phyloP scores from a whole-genome alignment of 2,797 vertebrate species.

The Echeneis naucrates region DNA sequence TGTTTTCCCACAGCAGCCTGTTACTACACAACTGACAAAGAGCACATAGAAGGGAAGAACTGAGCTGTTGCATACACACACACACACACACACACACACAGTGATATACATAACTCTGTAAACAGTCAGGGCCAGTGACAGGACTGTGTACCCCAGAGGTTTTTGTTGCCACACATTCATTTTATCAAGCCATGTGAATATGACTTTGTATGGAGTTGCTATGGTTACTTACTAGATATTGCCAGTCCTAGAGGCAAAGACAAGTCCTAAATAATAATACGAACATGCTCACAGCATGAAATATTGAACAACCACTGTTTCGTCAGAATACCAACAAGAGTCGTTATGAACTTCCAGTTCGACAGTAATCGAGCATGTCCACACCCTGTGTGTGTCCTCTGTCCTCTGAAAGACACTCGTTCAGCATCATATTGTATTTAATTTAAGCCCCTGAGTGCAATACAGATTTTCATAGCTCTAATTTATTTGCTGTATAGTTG shows the following conservation, averaged over 20 bases:
- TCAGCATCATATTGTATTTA: not conserved
- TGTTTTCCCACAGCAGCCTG: slow-evolving; percentile 49
- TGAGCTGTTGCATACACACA: slow-evolving; percentile 35
- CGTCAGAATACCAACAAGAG: slow-evolving; percentile 34
- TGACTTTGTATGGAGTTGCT: slow-evolving; percentile 77
- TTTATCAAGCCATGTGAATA: slow-evolving; percentile 66
- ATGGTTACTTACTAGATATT: slow-evolving; percentile 80
- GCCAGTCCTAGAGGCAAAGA: slow-evolving; percentile 69
- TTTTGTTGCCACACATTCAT: slow-evolving; percentile 70
- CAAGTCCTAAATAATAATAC: slow-evolving; percentile 64
- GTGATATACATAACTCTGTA: slow-evolving; percentile 7
- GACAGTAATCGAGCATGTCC: not conserved
- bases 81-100: slow-evolving; percentile 8
- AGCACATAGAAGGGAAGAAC: not conserved
- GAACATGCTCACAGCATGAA: slow-evolving; percentile 57
- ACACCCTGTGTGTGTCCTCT: not conserved
- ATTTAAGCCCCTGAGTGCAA: not conserved
- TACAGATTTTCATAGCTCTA: not conserved
- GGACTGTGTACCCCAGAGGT: slow-evolving; percentile 68
- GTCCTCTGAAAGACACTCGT: not conserved
- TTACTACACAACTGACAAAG: slow-evolving; percentile 42
- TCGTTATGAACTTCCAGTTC: slow-evolving; percentile 48
- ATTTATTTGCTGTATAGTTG: slow-evolving; percentile 1
- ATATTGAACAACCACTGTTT: slow-evolving; percentile 62
- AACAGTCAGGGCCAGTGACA: slow-evolving; percentile 47